Percentiles rank a stretch among this genome's conserved stretches.
These are phyloP conservation scores for Polypedilum pembai DNA, from an alignment of 1,140 invertebrate genomes.

Conservation along the genomic window DNA sequence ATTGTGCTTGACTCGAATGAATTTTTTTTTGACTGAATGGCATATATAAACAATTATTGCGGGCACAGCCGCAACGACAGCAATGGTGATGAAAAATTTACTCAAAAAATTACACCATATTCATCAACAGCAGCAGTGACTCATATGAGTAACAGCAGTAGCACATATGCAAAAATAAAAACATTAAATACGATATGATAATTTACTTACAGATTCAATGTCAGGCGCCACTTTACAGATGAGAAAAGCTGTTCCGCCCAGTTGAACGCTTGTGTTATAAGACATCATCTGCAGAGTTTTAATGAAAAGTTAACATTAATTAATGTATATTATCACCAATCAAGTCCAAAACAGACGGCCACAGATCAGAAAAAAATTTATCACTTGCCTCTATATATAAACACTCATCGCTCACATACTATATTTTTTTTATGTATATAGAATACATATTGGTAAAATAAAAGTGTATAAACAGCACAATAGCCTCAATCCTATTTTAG, in stretches of 20 bases:
- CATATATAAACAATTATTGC: not conserved
- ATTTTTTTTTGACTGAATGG: not conserved
- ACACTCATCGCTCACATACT: too few relatives aligned
- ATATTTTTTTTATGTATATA: constrained; percentile 18
- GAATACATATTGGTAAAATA: not conserved
- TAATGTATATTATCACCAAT: constrained; percentile 37
- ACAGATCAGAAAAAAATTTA: constrained; percentile 27
- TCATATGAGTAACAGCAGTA: too few relatives aligned
- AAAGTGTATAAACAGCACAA: constrained; percentile 29
- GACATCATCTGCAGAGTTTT: constrained; percentile 54
- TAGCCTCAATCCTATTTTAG: constrained; percentile 2
- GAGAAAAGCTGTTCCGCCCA: constrained; percentile 76
- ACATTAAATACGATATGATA: constrained; percentile 24
- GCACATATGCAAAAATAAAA: constrained; percentile 16
- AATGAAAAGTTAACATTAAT: constrained; percentile 29
- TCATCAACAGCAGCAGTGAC: too few relatives aligned
- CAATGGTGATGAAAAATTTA: too few relatives aligned
- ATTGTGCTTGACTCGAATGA: not conserved
- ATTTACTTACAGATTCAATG: constrained; percentile 49
- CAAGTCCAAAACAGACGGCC: constrained; percentile 31
- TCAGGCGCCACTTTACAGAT: constrained; percentile 59
- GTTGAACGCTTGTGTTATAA: constrained; percentile 71
- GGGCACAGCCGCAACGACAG: too few relatives aligned
- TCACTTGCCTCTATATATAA: constrained; percentile 31
- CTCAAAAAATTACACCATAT: too few relatives aligned